Evolutionary conservation across 2,888 invertebrate species (phyloP).

Genomic region (Apotomis betuletana): DNA sequence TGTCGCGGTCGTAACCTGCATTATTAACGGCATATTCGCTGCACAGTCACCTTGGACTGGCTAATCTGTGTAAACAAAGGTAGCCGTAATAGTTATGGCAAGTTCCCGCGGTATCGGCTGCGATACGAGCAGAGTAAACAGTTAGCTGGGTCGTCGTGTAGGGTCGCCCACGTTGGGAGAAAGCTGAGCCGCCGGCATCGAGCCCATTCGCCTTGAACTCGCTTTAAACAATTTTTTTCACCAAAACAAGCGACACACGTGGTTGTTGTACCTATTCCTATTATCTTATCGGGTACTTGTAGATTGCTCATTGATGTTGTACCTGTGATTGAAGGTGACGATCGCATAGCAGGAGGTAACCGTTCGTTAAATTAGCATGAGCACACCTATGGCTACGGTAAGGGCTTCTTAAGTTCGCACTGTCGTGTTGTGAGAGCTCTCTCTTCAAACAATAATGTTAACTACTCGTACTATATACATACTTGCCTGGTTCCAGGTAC

Average conservation of each 20-base stretch:
- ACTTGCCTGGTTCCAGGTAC: background rate
- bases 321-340: slow-evolving; percentile 14
- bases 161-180: slow-evolving; percentile 40
- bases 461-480: background rate
- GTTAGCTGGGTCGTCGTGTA: slow-evolving; percentile 32
- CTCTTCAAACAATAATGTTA: background rate
- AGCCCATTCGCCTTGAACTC: slow-evolving; percentile 37
- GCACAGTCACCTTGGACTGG: slow-evolving; percentile 28
- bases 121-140: slow-evolving; percentile 35
- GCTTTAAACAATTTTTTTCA: slow-evolving; percentile 1
- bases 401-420: background rate
- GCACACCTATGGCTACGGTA: background rate
- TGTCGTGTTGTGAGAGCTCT: background rate
- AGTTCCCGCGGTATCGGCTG: slow-evolving; percentile 26
- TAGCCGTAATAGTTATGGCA: slow-evolving; percentile 11
- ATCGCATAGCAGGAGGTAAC: background rate
- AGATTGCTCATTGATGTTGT: background rate
- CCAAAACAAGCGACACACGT: slow-evolving; percentile 30
- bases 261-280: slow-evolving; percentile 15
- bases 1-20: slow-evolving; percentile 21
- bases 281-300: slow-evolving; percentile 24
- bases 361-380: background rate
- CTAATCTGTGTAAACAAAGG: slow-evolving; percentile 38
- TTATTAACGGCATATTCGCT: slow-evolving; percentile 22
- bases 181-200: slow-evolving; percentile 24